phyloP scores from a whole-genome alignment of 1,140 invertebrate species.

The Proctacanthus coquilletti region DNA sequence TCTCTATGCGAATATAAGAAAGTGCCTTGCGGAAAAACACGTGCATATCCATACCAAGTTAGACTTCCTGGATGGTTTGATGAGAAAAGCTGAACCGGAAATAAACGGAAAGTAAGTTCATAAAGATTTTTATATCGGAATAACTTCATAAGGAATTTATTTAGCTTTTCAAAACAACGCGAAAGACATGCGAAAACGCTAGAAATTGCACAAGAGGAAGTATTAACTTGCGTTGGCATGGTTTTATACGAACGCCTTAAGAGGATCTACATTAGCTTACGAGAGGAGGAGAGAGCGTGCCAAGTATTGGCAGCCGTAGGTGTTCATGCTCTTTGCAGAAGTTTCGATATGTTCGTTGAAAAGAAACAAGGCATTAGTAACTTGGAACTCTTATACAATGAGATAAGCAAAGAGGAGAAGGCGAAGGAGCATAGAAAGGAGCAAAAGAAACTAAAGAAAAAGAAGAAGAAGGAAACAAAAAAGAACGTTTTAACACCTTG shows the following conservation, averaged over 20 bases:
- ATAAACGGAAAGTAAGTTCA: conserved; percentile 50
- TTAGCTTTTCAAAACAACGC: conserved; percentile 41
- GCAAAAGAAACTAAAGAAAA: conserved; percentile 72
- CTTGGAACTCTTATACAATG: conserved; percentile 63
- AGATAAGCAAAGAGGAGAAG: conserved; percentile 67
- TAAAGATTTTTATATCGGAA: neutral
- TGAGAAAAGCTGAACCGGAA: conserved; percentile 78
- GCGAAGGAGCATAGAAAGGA: conserved; percentile 69
- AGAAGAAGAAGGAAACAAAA: conserved; percentile 62
- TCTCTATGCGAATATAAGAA: conserved; percentile 71
- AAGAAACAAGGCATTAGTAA: conserved; percentile 77
- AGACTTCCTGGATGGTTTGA: conserved; percentile 74
- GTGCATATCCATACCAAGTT: conserved; percentile 73
- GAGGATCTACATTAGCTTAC: conserved; percentile 64
- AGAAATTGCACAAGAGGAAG: conserved; percentile 91
- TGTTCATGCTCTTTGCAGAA: conserved; percentile 69
- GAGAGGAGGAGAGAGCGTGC: conserved; percentile 81
- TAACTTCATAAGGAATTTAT: conserved; percentile 4
- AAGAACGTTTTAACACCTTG: conserved; percentile 27
- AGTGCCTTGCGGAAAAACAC: conserved; percentile 71
- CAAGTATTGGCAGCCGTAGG: conserved; percentile 79
- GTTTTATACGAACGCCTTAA: conserved; percentile 80
- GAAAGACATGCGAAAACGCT: conserved; percentile 88
- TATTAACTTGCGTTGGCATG: conserved; percentile 81
- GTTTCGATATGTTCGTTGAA: conserved; percentile 80